Evolutionary conservation across 2,113 vertebrate genomes (phyloP).

Genomic region (Sciurus niger): DNA sequence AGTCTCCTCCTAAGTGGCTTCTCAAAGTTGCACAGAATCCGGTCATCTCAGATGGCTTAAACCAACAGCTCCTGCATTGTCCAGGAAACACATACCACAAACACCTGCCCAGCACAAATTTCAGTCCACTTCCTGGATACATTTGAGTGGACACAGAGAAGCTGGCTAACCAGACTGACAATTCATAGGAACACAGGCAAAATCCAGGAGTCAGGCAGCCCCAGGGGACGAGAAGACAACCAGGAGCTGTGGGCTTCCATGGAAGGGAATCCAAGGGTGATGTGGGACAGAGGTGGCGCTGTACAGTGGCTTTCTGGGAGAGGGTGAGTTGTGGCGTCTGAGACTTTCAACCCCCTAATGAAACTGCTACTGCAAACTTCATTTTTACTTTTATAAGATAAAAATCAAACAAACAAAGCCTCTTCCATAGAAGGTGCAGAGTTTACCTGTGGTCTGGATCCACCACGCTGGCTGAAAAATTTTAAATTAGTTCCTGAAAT

Average conservation of each 20-base stretch:
- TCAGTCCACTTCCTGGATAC: background rate
- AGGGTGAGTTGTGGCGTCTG: fast-evolving
- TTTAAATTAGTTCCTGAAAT: background rate
- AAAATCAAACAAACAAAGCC: background rate
- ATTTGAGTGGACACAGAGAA: background rate
- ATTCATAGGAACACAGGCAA: background rate
- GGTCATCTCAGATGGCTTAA: background rate
- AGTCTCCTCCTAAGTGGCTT: no score
- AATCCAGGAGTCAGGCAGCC: background rate
- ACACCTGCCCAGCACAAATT: fast-evolving
- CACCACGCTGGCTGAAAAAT: background rate
- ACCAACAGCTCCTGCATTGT: background rate
- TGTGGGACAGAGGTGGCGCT: fast-evolving
- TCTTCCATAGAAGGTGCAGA: background rate
- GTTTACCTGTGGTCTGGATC: background rate
- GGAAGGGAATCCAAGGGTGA: background rate
- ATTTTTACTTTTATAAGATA: background rate
- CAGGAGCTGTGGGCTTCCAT: fast-evolving
- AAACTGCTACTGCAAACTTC: background rate
- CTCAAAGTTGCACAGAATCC: background rate
- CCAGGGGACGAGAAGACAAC: no score
- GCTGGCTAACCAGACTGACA: no score
- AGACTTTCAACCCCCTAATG: fast-evolving
- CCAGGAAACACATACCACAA: background rate
- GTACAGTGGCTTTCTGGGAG: fast-evolving